Base-by-base conservation (phyloP, 1,140 invertebrate genomes). In the Achroia grisella region DNA sequence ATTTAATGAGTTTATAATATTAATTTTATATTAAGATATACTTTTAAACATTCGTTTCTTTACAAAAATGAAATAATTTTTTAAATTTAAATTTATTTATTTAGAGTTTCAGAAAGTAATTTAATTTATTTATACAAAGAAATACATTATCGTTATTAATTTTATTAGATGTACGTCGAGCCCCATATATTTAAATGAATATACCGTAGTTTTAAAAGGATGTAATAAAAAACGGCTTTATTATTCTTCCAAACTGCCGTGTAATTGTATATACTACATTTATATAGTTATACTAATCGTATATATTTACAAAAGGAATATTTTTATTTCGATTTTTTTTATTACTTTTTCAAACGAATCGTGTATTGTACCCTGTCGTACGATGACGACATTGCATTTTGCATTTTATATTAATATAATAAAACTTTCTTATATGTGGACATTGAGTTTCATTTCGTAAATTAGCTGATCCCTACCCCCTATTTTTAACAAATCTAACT, bases 401-500 rank as follows among this genome's bases (percentile, higher is more conserved):
- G 68, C 71, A 74, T 76, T 80, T 80, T 78, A 68, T 78, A 78
- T 76, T 80, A 76, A 78, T 80, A 78, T 80, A 76, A 78, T 80
- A 78, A 80, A 80, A 52, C 73, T 77, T 80, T 80, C 76, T 80
- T 80, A 80, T 77, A 78, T 80, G 76, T 80, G 70, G 67, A 63
- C 49, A 27, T 36, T 28, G 33, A 31, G 44, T 44, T 45, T 50
- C 45, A 50, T 46, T 55, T 40, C n/a, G 14, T 23, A 23, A n/a
- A n/a, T n/a, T n/a, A n/a, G n/a, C n/a, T n/a, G n/a, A n/a, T n/a
- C n/a, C n/a, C n/a, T n/a, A n/a, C n/a, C n/a, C n/a, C n/a, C n/a
- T n/a, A n/a, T n/a, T n/a, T n/a, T n/a, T n/a, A n/a, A n/a, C n/a
- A n/a, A n/a, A n/a, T n/a, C n/a, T n/a, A n/a, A n/a, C n/a, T n/a